Evolutionary conservation across 2,888 invertebrate species (phyloP), one percentile per base, ranked within the genome.

Genomic region (Glaucopsyche alexis): DNA sequence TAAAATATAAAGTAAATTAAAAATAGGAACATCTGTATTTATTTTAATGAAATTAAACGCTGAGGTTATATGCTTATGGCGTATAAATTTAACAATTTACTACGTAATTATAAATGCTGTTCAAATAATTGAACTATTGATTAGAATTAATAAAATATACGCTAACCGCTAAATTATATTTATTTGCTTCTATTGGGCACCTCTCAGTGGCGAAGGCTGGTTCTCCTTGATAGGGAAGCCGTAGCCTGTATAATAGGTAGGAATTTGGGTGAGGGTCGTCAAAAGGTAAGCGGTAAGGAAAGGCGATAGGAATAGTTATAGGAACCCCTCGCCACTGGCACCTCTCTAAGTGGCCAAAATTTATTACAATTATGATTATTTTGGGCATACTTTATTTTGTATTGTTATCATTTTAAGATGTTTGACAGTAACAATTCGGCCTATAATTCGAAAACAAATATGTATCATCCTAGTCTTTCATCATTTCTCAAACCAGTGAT

Each of bases 1-100:
- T 60, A 29, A 47, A 38, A 29, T 60, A 60, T 29, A 55, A 4
- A 67, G 16, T 45, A 45, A 67, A 67, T 66, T 67, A 42, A 16
- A 42, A 67, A 67, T 67, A 67, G 67, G 67, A 67, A 67, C 67
- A 67, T 67, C 8, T n/a, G 29, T 60, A 60, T 60, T 60, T 66
- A 42, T 67, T 60, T 60, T 60, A 45, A 67, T 9, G 19, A 67
- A 45, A 42, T 67, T 45, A 66, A 8, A 67, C 13, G 60, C 29
- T 60, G 60, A 60, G 60, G 60, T 60, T 60, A 60, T 60, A 60
- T 13, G 55, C 19, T 55, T 55, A 55, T 55, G 55, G 14, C 29
- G 29, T 60, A 60, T 8, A 47, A 47, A 0, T 47, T 13, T 38
- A 60, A 29, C 14, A 29, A 29, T 60, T 13, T 60, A 38, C 60